Evolutionary conservation across 2,888 invertebrate genomes (phyloP), one percentile per base, ranked within the genome.

Genomic region (Drosophila infuscata): DNA sequence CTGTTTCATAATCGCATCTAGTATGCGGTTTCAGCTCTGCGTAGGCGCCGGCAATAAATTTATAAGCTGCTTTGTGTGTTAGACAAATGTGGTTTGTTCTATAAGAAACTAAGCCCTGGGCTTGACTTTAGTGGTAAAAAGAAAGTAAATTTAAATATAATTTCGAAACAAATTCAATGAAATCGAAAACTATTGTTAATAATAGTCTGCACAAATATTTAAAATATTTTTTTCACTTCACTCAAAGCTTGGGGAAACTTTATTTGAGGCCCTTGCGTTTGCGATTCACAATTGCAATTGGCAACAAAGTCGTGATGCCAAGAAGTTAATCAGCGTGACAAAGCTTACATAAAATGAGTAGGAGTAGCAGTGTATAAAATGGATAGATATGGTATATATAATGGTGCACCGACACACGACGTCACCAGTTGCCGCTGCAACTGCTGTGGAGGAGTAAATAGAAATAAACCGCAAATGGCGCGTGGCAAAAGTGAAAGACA

Each of bases 401-500:
- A 5, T n/a, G 30, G 11, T 30, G 43, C 41, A 56, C 30, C 36
- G 36, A 15, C 15, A 25, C 3, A 29, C 65, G 59, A 66, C 75
- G 73, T 76, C 73, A 77, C 29, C 63, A 64, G 57, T 67, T 64
- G 56, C 56, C 64, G 49, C 56, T 53, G 74, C 69, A 69, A 51
- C 70, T 43, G 46, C 25, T 25, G 15, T 46, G 8, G 56, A 48
- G 35, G 15, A 33, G 56, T 35, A 32, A 11, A 20, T 4, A 29
- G 30, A 56, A 35, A 52, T 32, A 54, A 66, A 70, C 79, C 77
- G 69, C 76, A 70, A 62, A 58, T 64, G 76, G 76, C 78, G 78
- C 80, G 76, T 78, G 78, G 80, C 78, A 64, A 59, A 71, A 59
- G 63, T 51, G 63, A 74, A 67, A 68, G 70, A 79, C 38, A 70